A percentile compares a stretch with the other conserved stretches of the same genome.
Evolutionary conservation across 2,888 invertebrate genomes (phyloP).

Genomic region (Plagiodera versicolora): DNA sequence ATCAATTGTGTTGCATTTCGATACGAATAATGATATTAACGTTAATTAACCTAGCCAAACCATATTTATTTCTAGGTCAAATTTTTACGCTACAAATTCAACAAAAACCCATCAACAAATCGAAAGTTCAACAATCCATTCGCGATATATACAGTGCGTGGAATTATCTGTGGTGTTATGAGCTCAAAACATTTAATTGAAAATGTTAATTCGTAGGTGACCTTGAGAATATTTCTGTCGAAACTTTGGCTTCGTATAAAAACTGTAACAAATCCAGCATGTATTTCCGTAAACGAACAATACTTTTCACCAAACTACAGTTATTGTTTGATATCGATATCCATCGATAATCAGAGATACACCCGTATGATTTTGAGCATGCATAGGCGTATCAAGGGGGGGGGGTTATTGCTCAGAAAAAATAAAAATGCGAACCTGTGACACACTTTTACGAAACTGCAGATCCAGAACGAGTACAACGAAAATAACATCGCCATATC

Average conservation of each 20-base stretch:
- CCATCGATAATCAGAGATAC: background rate
- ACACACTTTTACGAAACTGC: conserved; percentile 40
- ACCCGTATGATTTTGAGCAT: background rate
- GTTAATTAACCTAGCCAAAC: background rate
- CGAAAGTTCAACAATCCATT: background rate
- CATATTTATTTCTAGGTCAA: background rate
- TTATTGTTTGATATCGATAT: background rate
- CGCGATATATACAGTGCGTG: background rate
- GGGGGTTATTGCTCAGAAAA: too few relatives aligned
- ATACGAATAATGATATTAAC: background rate
- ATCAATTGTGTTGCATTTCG: background rate
- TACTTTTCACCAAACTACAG: background rate
- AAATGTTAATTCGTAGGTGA: too few relatives aligned
- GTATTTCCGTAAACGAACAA: background rate
- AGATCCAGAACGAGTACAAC: conserved; percentile 72
- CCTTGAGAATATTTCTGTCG: too few relatives aligned
- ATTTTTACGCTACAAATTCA: background rate
- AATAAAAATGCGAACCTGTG: too few relatives aligned
- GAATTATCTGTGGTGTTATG: too few relatives aligned
- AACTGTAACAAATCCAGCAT: background rate
- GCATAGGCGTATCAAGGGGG: too few relatives aligned
- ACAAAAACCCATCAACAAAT: background rate
- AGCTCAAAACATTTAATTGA: too few relatives aligned
- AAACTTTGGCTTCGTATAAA: background rate
- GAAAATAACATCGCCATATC: conserved; percentile 83